Base-by-base conservation (phyloP, 1,140 invertebrate species). In the Nixonia krombeini region DNA sequence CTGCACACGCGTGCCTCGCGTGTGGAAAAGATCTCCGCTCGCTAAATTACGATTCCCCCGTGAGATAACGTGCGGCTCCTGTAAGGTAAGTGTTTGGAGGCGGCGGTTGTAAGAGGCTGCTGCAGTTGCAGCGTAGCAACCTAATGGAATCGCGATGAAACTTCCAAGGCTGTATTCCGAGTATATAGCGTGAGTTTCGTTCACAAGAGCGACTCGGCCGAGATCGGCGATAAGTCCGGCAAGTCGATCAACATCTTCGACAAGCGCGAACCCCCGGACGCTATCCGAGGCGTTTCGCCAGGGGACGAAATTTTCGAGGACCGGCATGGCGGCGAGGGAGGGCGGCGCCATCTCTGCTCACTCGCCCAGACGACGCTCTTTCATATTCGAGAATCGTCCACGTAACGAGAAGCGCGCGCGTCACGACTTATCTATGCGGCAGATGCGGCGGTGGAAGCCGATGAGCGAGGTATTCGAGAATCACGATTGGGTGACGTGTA, bases 401-500 rank as follows among this genome's bases (percentile, higher is more conserved):
- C 42, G 10, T 10, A 67, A 59, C 12, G 53, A 55, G 42, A 35
- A 62, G 26, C 53, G 26, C 53, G 37, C 44, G 29, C 53, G 55
- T 69, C 65, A 69, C 58, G 65, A 69, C 52, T 63, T 50, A 57
- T 58, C 65, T 46, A 53, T 53, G 23, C 29, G 13, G 23, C 6
- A 6, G 7, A 29, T 40, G 40, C 37, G 42, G 44, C 45, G 59
- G 33, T 16, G 40, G 33, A 23, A 1, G n/a, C 16, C 37, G 16
- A 40, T 40, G 23, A 58, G 9, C 21, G 38, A 35, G 29, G 16
- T 7, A 40, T 9, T 40, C 37, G 47, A 45, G 31, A 61, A 74
- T 69, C 53, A 72, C 70, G 67, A 67, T 72, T 69, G 47, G 69
- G 65, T 76, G 68, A 73, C 71, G 70, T 73, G 71, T 76, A 70